These are phyloP conservation scores for Channa striata DNA, from an alignment of 2,797 vertebrate species.

Conservation along the genomic window DNA sequence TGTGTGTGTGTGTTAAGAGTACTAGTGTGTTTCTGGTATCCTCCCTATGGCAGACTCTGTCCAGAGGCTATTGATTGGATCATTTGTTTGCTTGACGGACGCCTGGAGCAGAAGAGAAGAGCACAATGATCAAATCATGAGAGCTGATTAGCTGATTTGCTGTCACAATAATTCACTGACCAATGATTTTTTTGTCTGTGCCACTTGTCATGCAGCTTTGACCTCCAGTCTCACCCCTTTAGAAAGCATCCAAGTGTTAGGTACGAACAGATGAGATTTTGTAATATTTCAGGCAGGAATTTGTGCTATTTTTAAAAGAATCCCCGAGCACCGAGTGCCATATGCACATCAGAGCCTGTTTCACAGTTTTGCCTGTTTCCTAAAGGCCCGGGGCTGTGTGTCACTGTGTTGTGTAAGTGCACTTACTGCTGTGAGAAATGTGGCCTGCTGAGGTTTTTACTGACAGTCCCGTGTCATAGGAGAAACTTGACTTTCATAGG, in stretches of 20 bases:
- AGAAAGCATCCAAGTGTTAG: neutral
- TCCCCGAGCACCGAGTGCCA: constrained; percentile 13
- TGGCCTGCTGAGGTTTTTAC: constrained; percentile 57
- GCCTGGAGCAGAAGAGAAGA: constrained; percentile 68
- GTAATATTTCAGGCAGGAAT: neutral
- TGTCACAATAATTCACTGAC: constrained; percentile 25
- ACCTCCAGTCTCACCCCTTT: constrained; percentile 7
- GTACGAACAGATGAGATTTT: neutral
- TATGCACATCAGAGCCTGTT: constrained; percentile 39
- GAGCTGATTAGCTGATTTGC: too few species aligned
- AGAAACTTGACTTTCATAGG: constrained; percentile 40
- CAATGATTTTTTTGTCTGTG: constrained; percentile 12
- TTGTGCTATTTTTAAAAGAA: neutral
- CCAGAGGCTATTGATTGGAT: constrained; percentile 68
- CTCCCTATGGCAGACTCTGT: constrained; percentile 70
- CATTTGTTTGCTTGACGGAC: constrained; percentile 77
- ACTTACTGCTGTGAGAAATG: constrained; percentile 44
- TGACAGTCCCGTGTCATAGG: constrained; percentile 35
- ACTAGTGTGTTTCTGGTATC: constrained; percentile 64
- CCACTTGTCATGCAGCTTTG: neutral
- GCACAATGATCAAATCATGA: constrained; percentile 28
- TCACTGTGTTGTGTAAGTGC: constrained; percentile 58
- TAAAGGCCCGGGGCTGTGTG: constrained; percentile 39
- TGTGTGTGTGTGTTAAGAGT: constrained; percentile 39
- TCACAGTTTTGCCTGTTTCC: constrained; percentile 50